Percentiles rank a stretch among this genome's conserved stretches.
phyloP scores from a whole-genome alignment of 2,797 vertebrate genomes.

The Siniperca undulata region DNA sequence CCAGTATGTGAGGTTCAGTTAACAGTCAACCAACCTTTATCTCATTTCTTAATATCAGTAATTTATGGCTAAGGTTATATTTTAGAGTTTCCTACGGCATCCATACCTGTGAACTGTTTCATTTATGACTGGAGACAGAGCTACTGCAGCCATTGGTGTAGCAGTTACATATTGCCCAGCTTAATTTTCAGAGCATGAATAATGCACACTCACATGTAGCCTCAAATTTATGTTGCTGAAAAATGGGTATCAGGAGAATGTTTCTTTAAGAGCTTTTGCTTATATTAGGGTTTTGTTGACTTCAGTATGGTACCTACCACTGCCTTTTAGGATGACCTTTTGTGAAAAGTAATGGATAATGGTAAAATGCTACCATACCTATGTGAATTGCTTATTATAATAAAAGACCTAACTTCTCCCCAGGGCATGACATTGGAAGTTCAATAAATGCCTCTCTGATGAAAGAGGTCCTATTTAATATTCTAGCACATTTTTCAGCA shows the following conservation, averaged over 20 bases:
- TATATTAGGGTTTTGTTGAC: conserved; percentile 44
- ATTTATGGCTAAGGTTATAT: conserved; percentile 1
- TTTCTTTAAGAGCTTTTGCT: conserved; percentile 19
- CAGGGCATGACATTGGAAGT: conserved; percentile 28
- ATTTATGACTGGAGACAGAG: conserved; percentile 33
- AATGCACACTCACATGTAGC: conserved; percentile 35
- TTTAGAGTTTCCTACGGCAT: background rate
- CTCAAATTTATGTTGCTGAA: conserved; percentile 25
- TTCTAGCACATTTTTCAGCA: conserved; percentile 19
- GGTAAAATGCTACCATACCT: conserved; percentile 38
- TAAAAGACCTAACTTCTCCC: conserved; percentile 32
- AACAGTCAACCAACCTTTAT: conserved; percentile 9
- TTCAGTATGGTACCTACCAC: conserved; percentile 24
- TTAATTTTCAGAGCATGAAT: conserved; percentile 52
- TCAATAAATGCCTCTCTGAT: conserved; percentile 34
- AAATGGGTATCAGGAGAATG: conserved; percentile 9
- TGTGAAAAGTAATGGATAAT: conserved; percentile 46
- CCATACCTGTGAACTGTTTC: conserved; percentile 27
- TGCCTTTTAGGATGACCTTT: conserved; percentile 60
- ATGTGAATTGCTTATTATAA: conserved; percentile 50
- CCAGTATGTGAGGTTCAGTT: conserved; percentile 2
- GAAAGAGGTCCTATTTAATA: conserved; percentile 32
- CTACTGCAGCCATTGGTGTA: conserved; percentile 9
- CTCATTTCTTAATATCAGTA: background rate
- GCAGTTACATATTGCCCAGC: conserved; percentile 16